Percentiles rank a stretch among this genome's conserved stretches.
Evolutionary conservation across 2,888 invertebrate species (phyloP).

Genomic region (Gerosis bhagava): DNA sequence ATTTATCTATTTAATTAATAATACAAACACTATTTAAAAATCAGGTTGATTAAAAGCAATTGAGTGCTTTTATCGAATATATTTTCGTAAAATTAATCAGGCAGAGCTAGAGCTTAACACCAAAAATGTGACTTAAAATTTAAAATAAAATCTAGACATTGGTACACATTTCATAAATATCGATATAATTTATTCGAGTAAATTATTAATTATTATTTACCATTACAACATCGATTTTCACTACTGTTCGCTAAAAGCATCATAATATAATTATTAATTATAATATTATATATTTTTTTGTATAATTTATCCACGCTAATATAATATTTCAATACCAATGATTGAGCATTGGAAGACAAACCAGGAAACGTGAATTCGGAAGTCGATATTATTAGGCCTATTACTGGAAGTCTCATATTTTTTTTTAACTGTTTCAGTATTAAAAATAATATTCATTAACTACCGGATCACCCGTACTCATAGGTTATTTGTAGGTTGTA

Average conservation of each 20-base stretch:
- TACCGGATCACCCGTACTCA: too few species aligned
- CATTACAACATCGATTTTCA: constrained; percentile 7
- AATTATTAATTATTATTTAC: constrained; percentile 31
- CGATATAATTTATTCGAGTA: constrained; percentile 53
- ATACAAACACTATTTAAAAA: constrained; percentile 16
- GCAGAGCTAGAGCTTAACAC: too few species aligned
- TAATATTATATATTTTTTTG: constrained; percentile 7
- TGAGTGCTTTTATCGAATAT: too few species aligned
- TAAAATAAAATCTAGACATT: constrained; percentile 26
- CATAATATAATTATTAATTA: constrained; percentile 3
- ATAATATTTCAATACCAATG: constrained; percentile 12
- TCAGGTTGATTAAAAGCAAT: constrained; percentile 64
- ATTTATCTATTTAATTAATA: constrained; percentile 9
- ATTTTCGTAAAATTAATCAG: too few species aligned
- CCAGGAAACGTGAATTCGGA: constrained; percentile 9
- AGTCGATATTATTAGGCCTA: constrained; percentile 22
- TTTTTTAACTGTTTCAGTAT: too few species aligned
- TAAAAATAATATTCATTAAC: too few species aligned
- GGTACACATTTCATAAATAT: constrained; percentile 33
- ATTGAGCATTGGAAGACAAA: constrained; percentile 36
- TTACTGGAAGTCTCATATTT: constrained; percentile 9
- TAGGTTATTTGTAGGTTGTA: too few species aligned
- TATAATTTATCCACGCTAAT: constrained; percentile 8
- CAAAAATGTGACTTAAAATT: constrained; percentile 31
- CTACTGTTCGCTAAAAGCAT: constrained; percentile 6